Evolutionary conservation across 2,888 invertebrate genomes (phyloP), one percentile per base, ranked within the genome.

Genomic region (Cristatella mucedo): DNA sequence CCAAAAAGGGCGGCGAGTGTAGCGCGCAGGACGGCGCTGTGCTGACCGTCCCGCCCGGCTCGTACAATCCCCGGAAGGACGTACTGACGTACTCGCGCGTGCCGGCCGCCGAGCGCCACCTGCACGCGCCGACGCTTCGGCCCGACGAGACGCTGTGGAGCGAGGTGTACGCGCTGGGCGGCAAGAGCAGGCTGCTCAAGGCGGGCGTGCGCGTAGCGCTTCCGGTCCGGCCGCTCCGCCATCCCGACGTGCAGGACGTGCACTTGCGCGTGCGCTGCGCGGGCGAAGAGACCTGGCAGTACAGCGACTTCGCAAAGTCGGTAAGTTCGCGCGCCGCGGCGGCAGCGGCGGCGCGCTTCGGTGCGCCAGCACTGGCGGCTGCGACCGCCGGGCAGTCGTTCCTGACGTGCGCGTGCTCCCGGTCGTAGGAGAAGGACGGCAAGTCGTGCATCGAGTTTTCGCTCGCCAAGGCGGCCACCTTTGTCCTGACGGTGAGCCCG

Each of bases 1-100:
- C n/a, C n/a, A 56, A 55, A 33, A 55, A 53, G 40, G 60, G 59
- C 16, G 61, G 60, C n/a, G 50, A 50, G 38, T 59, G 53, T 40
- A 51, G 49, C 19, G 49, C 61, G 5, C 58, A 60, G 2, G 50
- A 57, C 18, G 59, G 57, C 9, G 62, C 56, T 11, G 51, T 54
- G 37, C 44, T 61, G 18, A 48, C 49, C 9, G 46, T 62, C 9
- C 57, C 55, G 9, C 52, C 53, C 16, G 53, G 55, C 1, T 29
- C 50, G 3, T 51, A 55, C 13, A 21, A 21, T 38, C 47, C 47
- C 31, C 58, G 56, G 47, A 57, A 54, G 29, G 60, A 61, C 44
- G 46, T 46, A 22, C 48, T 62, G 36, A 54, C 54, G 11, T 57
- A 57, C 38, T 47, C 48, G 37, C 53, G 54, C 16, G 52, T 52